Base-by-base conservation (phyloP, 2,113 vertebrate species). In the Mesitornis unicolor region DNA sequence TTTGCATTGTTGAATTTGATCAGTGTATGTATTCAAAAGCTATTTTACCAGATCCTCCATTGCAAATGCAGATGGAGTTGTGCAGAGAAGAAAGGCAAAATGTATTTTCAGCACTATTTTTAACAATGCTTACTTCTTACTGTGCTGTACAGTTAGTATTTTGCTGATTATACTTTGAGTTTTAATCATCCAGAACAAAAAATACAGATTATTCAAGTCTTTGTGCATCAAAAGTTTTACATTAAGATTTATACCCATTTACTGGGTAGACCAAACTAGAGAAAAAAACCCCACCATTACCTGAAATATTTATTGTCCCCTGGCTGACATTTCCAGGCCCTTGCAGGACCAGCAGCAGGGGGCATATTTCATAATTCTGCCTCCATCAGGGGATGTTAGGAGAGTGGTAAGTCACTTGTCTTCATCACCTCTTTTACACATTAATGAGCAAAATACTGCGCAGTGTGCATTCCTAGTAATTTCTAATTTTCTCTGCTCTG, bases 331-430 rank as follows among this genome's bases (percentile, higher is more conserved):
- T 84, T 50, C 51, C 47, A 80, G 69, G 31, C 18, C 57, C 33
- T 82, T 87, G 36, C 47, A 89, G 61, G 65, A 94, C 83, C 51
- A 93, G 86, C 86, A 92, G 90, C 86, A 92, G 85, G 65, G 80
- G 86, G 76, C 88, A 94, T 77, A 90, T 96, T 92, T 94, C 69
- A 65, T 78, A 96, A 82, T 81, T 93, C 54, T 93, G 48, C 60
- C 31, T 84, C 65, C 53, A 78, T 71, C 61, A 70, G 47, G 24
- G 68, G 51, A 89, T 2, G 2, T 1, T 79, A 79, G 36, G n/a
- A 76, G 60, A 56, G 65, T 86, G 90, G 82, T 87, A 92, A 95
- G 61, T 94, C 80, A 90, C 45, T 90, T 78, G 84, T 92, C 87
- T 95, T 84, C 71, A 45, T 43, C 60, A 90, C 65, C 20, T 68